Base-by-base conservation (phyloP, 2,888 invertebrate genomes). In the Drosophila subquinaria region DNA sequence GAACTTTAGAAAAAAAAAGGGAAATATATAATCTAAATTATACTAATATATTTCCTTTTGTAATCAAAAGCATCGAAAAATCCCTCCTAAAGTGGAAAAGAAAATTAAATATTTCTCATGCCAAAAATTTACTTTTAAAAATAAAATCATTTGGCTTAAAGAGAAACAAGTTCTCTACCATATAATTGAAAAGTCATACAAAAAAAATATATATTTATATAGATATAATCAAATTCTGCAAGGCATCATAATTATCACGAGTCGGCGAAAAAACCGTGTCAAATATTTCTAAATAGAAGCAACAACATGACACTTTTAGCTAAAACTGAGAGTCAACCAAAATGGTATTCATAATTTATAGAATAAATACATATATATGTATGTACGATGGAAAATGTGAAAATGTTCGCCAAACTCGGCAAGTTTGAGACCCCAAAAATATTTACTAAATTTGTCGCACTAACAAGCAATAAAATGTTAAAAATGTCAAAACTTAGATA, bases 401-500 rank as follows among this genome's bases (percentile, higher is more conserved):
- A 64, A 67, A 69, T 47, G 20, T 30, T 20, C 13, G 38, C 80
- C 70, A 76, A 78, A 73, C 48, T 72, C 45, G 73, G 69, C 53
- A 63, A 55, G 47, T 67, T 65, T 60, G 82, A 80, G 76, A 73
- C 65, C 50, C 73, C 81, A 82, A 81, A 88, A 78, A 72, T 83
- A 76, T 86, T 88, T 90, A 86, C 90, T 90, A 90, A 89, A 89
- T 89, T 87, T 90, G 90, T 87, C 89, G 78, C 87, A 79, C 88
- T 88, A 90, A 90, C 90, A 90, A 90, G 88, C 90, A 88, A 91
- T 89, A 90, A 91, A 91, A 91, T 91, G 84, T 87, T 83, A 87
- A 88, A 90, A 91, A 90, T 91, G 82, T 82, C 86, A 79, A 74
- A 81, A 69, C 68, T 65, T 64, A 53, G 73, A 64, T 60, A 74